These are phyloP conservation scores for Labrus mixtus DNA, from an alignment of 2,113 vertebrate species.

Conservation along the genomic window DNA sequence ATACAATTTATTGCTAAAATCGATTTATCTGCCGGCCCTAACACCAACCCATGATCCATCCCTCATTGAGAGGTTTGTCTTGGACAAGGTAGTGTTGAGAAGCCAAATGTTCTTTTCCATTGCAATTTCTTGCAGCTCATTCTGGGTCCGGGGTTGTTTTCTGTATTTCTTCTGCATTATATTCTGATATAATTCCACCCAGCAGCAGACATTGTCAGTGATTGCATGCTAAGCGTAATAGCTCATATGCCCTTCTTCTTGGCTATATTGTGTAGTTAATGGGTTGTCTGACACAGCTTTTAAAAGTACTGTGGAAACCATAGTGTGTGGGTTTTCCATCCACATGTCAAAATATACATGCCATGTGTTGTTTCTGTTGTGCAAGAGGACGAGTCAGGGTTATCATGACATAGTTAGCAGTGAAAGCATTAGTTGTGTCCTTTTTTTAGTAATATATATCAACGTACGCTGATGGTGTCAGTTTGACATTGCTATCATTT, in stretches of 20 bases:
- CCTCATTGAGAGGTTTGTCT: conserved; percentile 12
- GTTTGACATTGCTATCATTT: not conserved
- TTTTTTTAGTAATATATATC: not conserved
- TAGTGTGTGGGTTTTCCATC: no score
- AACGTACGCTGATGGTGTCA: not conserved
- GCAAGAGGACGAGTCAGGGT: no score
- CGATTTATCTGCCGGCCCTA: no score
- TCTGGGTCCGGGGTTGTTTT: not conserved
- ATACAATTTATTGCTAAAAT: no score
- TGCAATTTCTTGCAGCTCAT: conserved; percentile 8
- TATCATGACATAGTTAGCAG: no score
- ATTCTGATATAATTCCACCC: conserved; percentile 12
- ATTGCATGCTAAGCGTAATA: not conserved
- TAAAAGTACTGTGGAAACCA: no score
- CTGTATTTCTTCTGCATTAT: not conserved
- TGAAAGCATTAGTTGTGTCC: not conserved
- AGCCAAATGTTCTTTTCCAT: not conserved
- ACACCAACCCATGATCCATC: not conserved
- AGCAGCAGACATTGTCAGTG: not conserved
- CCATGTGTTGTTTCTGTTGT: no score
- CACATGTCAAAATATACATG: no score
- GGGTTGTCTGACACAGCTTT: no score
- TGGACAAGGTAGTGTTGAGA: conserved; percentile 2
- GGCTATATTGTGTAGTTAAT: not conserved
- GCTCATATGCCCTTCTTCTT: not conserved